Evolutionary conservation across 2,888 invertebrate genomes (phyloP), one percentile per base, ranked within the genome.

Genomic region (Pyrocoelia pectoralis): DNA sequence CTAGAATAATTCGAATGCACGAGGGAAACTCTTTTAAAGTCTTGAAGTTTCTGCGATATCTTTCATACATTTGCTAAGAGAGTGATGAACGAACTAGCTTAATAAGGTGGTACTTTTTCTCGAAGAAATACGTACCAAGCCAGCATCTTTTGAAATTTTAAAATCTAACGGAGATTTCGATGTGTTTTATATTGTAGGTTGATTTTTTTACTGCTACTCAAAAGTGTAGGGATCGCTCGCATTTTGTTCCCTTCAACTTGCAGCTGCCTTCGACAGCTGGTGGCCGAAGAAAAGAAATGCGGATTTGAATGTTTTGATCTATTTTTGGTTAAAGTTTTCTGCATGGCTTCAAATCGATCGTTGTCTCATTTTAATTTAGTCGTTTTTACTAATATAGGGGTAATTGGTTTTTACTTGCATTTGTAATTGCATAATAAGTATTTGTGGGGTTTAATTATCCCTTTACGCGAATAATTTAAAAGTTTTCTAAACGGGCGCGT

Each of bases 181-280:
- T 51, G 51, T 56, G 24, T 50, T 61, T 61, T 61, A n/a, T n/a
- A 52, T 51, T 61, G 46, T 56, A 13, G 50, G 38, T 17, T 28
- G 40, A 38, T 57, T 54, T 55, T 58, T 52, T 24, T 24, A 24
- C 24, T 6, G 12, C 43, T 52, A 43, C 28, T 49, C 49, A 29
- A 43, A 57, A 41, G 19, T 50, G 24, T 41, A 57, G 46, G 46
- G 29, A 13, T 29, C 29, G 43, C 33, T 13, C 43, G 46, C 33
- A 43, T 40, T 51, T 19, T 51, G 50, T 40, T 43, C 53, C 56
- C 55, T 48, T 28, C 56, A 60, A 56, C 40, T 59, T 51, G 63
- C 69, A 68, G 69, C 68, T 68, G 70, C 68, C 56, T 58, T 58
- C 66, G 68, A 67, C 72, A 73, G 72, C 71, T 73, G 73, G 72